Conservation (phyloP, 2,888 invertebrate genomes). For the Cephus nigrinus region DNA sequence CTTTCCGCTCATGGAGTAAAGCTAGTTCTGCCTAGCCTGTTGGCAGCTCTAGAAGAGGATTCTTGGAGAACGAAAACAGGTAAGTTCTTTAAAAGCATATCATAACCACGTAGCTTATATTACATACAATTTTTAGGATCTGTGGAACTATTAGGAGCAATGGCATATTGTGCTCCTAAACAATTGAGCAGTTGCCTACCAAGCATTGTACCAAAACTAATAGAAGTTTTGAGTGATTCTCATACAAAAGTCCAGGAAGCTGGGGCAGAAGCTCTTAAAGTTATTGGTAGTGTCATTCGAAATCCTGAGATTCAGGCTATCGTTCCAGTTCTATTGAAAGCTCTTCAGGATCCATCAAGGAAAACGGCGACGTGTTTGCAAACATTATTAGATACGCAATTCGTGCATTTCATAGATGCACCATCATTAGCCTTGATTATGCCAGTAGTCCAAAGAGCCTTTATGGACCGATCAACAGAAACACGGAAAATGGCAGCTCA, state of each 20-base stretch:
- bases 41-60: conserved; percentile 95
- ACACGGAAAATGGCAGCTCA: conserved; percentile 99
- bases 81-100: conserved; percentile 44
- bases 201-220: conserved; percentile 96
- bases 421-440: conserved; percentile 98
- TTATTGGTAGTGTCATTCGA: conserved; percentile 97
- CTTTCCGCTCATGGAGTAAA: conserved; percentile 98
- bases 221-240: conserved; percentile 96
- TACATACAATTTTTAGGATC: conserved; percentile 73
- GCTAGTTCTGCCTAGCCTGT: conserved; percentile 91
- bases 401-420: conserved; percentile 99
- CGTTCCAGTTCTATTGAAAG: conserved; percentile 87
- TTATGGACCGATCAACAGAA: conserved; percentile 97
- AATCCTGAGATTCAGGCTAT: conserved; percentile 98
- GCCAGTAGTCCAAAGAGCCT: conserved; percentile 98
- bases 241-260: conserved; percentile 97
- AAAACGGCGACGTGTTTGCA: conserved; percentile 95
- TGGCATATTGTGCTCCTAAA: conserved; percentile 99
- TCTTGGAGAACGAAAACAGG: conserved; percentile 98
- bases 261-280: conserved; percentile 94
- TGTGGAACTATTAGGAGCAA: conserved; percentile 94
- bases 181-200: conserved; percentile 98
- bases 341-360: conserved; percentile 95
- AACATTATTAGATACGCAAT: conserved; percentile 93
- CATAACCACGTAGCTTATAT: conserved; percentile 1